These are phyloP conservation scores for Zygaena filipendulae DNA, from an alignment of 2,888 invertebrate species.

Conservation along the genomic window DNA sequence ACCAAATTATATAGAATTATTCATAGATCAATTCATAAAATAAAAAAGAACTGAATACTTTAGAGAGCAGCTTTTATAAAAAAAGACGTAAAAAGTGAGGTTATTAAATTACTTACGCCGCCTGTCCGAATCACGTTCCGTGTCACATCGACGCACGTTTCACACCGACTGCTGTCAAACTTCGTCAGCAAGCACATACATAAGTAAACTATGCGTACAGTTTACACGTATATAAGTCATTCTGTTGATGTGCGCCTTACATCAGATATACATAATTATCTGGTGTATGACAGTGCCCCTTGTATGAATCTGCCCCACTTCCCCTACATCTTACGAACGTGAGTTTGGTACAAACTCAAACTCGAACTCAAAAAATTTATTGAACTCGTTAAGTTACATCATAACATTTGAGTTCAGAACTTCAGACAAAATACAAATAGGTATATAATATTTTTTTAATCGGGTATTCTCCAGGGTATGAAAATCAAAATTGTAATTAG, in stretches of 20 bases:
- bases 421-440: no score
- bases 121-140: constrained; percentile 3
- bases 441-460: no score
- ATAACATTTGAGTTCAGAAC: no score
- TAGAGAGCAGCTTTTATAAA: background rate
- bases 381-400: no score
- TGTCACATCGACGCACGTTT: constrained; percentile 8
- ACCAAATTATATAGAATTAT: constrained; percentile 1
- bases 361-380: no score
- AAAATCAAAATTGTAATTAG: no score
- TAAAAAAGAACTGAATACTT: constrained; percentile 1
- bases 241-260: constrained; percentile 8
- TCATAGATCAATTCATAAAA: background rate
- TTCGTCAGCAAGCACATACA: constrained; percentile 9
- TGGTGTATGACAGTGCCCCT: constrained; percentile 9
- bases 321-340: no score
- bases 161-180: constrained; percentile 11
- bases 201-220: constrained; percentile 8
- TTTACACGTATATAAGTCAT: constrained; percentile 9
- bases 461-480: no score
- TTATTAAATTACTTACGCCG: constrained; percentile 4
- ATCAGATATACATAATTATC: constrained; percentile 4
- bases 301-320: constrained; percentile 10
- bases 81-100: constrained; percentile 2
- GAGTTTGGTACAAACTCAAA: no score